Conservation (phyloP, 1,140 invertebrate genomes). For the Andricus grossulariae region DNA sequence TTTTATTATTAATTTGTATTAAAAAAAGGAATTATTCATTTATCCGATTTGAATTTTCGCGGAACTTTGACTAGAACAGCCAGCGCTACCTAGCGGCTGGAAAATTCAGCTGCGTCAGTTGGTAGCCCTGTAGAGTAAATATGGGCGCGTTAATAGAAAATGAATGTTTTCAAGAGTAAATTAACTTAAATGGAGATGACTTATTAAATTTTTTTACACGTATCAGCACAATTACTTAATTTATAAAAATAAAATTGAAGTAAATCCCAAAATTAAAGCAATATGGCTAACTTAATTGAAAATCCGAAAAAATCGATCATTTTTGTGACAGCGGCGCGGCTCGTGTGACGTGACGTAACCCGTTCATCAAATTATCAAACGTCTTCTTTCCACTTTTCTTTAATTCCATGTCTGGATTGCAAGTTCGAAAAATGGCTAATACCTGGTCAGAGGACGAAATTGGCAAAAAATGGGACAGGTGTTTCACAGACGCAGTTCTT, state of each 20-base stretch:
- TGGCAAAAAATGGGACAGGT: slow-evolving; percentile 76
- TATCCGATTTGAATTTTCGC: no score
- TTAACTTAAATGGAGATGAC: not conserved
- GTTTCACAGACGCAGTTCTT: slow-evolving; percentile 72
- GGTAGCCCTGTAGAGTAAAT: not conserved
- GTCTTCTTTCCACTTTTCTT: not conserved
- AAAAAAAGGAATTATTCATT: no score
- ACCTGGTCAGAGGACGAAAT: slow-evolving; percentile 73
- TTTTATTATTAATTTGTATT: no score
- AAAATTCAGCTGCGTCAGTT: not conserved
- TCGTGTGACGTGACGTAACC: slow-evolving; percentile 18
- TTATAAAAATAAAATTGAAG: not conserved
- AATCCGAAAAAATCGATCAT: not conserved
- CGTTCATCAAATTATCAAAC: not conserved
- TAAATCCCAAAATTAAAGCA: not conserved
- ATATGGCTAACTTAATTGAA: not conserved
- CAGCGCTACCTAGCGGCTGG: no score
- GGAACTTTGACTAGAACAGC: no score
- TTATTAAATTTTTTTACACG: not conserved
- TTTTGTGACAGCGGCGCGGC: not conserved
- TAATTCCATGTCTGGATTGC: slow-evolving; percentile 3
- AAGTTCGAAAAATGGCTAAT: slow-evolving; percentile 68
- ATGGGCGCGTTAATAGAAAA: slow-evolving; percentile 8
- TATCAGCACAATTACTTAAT: not conserved
- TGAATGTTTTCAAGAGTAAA: not conserved